Evolutionary conservation across 1,140 invertebrate genomes (phyloP), one percentile per base, ranked within the genome.

Genomic region (Idris sp.): DNA sequence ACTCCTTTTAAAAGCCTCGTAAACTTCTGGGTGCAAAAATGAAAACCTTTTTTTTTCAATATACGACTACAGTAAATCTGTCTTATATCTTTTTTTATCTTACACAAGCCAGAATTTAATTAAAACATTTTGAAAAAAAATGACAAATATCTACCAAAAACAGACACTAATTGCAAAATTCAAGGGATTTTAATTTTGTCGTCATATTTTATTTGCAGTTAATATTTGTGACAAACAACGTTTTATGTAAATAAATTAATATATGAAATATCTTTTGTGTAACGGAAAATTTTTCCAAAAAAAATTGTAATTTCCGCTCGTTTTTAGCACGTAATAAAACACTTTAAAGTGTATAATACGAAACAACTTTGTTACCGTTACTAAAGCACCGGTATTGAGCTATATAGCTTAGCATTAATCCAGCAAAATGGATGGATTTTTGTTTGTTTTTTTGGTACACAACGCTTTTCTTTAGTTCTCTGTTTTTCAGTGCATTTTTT

Each of bases 41-140:
- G 44, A 67, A 58, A 68, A 51, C 53, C 43, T 49, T 56, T n/a
- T n/a, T n/a, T n/a, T n/a, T 58, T 68, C 46, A 68, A 58, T 58
- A 68, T 33, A 49, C 26, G 64, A 11, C 51, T 18, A 26, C 33
- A 49, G 36, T 68, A 59, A 68, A 68, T 58, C 64, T 68, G 53
- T 36, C 54, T 68, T 68, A 53, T 43, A 36, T 28, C 6, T 58
- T 68, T 58, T 67, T 49, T 68, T 11, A 59, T 22, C 41, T 58
- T 58, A 41, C 35, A 8, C 35, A n/a, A n/a, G n/a, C n/a, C n/a
- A 25, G 64, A 68, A 68, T 68, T 68, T 68, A 58, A 68, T 68
- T 68, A 68, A 68, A 22, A 68, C 64, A 58, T 38, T 51, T 41
- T 7, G 35, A 11, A 48, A 49, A 49, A 33, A 64, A 11, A 33